These are phyloP conservation scores for Rhopalosiphum nymphaeae DNA, from an alignment of 2,888 invertebrate genomes.

Conservation along the genomic window DNA sequence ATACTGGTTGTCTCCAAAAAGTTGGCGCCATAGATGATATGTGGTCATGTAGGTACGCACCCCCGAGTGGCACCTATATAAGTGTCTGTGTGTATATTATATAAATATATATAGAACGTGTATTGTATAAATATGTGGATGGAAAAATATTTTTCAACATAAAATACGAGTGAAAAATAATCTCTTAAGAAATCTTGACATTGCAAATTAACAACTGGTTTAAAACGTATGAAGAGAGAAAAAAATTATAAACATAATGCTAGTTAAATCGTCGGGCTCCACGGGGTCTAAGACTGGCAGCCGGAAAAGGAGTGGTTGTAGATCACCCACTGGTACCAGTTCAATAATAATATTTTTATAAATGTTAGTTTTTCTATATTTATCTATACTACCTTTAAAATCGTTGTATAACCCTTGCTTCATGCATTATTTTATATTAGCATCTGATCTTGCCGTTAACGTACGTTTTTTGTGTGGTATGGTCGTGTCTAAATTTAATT, in stretches of 20 bases:
- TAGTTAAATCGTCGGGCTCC: conserved; percentile 51
- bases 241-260: neutral
- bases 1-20: neutral
- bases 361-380: conserved; percentile 37
- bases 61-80: neutral
- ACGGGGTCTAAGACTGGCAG: conserved; percentile 56
- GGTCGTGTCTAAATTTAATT: neutral
- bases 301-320: conserved; percentile 63
- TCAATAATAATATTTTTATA: conserved; percentile 56
- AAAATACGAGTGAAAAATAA: conserved; percentile 18
- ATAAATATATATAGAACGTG: neutral
- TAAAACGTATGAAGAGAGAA: neutral
- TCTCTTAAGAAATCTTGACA: conserved; percentile 20
- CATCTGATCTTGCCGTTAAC: neutral
- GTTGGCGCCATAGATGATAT: conserved; percentile 34
- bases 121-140: neutral
- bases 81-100: neutral
- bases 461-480: neutral
- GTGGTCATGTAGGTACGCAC: neutral
- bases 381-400: neutral
- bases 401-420: neutral
- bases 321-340: conserved; percentile 65
- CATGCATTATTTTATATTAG: neutral
- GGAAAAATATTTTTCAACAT: conserved; percentile 15
- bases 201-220: conserved; percentile 55